These are phyloP conservation scores for Buphagus erythrorhynchus DNA, from an alignment of 2,797 vertebrate species.

Conservation along the genomic window DNA sequence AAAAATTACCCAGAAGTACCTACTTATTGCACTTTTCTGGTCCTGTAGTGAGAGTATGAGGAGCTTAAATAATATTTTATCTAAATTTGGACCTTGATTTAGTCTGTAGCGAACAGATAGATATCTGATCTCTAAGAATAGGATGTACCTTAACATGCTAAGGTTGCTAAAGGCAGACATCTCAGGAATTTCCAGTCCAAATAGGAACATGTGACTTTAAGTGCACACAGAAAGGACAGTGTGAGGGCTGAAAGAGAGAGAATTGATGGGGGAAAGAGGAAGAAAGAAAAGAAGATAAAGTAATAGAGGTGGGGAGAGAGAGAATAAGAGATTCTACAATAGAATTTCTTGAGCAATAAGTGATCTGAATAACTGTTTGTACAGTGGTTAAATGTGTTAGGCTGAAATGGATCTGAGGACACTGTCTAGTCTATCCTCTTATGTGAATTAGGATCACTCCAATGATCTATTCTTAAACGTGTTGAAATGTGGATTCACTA, in stretches of 20 bases:
- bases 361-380: background rate
- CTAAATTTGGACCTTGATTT: background rate
- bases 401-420: background rate
- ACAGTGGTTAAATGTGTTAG: background rate
- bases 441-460: background rate
- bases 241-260: background rate
- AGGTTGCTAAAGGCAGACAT: background rate
- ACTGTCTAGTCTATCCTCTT: background rate
- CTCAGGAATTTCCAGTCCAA: background rate
- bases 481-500: background rate
- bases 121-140: background rate
- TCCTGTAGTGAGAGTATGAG: background rate
- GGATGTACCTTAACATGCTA: background rate
- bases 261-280: background rate
- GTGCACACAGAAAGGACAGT: background rate
- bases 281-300: background rate
- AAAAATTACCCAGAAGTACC: background rate
- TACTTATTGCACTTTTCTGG: background rate
- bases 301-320: background rate
- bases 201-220: background rate
- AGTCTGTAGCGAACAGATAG: background rate
- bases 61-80: background rate
- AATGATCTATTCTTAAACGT: background rate
- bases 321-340: background rate
- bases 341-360: background rate